Evolutionary conservation across 2,888 invertebrate genomes (phyloP).

Genomic region (Tethea ocularis): DNA sequence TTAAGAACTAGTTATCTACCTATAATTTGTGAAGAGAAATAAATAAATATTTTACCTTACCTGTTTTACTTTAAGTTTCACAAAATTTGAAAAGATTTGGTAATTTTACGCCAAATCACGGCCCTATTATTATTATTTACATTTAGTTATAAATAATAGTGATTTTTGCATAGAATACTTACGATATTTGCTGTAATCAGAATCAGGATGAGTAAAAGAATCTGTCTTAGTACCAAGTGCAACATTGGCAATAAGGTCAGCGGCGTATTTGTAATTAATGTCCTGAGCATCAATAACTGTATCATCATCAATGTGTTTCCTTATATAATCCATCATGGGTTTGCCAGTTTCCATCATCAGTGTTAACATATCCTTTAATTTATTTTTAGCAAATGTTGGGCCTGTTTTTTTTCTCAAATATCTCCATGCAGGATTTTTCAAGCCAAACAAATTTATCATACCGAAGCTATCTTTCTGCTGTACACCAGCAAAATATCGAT

Average conservation of each 20-base stretch:
- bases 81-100: too few species aligned
- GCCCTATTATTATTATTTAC: neutral
- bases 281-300: slow-evolving; percentile 28
- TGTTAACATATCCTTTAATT: slow-evolving; percentile 32
- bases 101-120: too few species aligned
- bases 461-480: slow-evolving; percentile 37
- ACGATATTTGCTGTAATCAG: slow-evolving; percentile 33
- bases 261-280: slow-evolving; percentile 32
- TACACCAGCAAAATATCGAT: slow-evolving; percentile 35
- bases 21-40: too few species aligned
- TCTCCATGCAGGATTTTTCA: slow-evolving; percentile 37
- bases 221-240: slow-evolving; percentile 36
- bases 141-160: too few species aligned
- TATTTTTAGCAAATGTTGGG: slow-evolving; percentile 28
- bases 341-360: slow-evolving; percentile 33
- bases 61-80: too few species aligned
- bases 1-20: too few species aligned
- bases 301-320: slow-evolving; percentile 10
- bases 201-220: slow-evolving; percentile 29
- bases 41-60: too few species aligned
- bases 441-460: slow-evolving; percentile 37
- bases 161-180: slow-evolving; percentile 16
- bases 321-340: slow-evolving; percentile 32
- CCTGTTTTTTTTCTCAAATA: slow-evolving; percentile 35
- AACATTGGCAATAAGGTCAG: slow-evolving; percentile 37